Evolutionary conservation across 2,888 invertebrate genomes (phyloP).

Genomic region (Malachius bipustulatus): DNA sequence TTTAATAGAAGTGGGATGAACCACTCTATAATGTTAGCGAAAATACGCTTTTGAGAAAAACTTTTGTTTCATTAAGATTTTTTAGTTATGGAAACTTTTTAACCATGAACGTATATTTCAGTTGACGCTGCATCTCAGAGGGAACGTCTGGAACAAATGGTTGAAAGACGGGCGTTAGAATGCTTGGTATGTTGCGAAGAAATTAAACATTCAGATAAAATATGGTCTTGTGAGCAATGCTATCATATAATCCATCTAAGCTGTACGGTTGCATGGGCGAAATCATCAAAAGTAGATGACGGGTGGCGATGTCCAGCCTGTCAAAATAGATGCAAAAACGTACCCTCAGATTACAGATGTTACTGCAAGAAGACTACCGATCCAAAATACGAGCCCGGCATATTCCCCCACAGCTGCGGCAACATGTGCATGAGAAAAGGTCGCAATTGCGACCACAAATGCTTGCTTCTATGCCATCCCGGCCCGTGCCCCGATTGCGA

Average conservation of each 20-base stretch:
- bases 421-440: constrained; percentile 60
- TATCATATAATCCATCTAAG: constrained; percentile 85
- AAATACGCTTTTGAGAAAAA: too few relatives aligned
- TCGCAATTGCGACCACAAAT: constrained; percentile 51
- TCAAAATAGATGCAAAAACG: constrained; percentile 61
- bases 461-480: constrained; percentile 80
- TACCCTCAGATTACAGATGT: constrained; percentile 74
- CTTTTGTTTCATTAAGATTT: too few relatives aligned
- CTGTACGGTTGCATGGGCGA: constrained; percentile 88
- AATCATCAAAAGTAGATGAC: constrained; percentile 58
- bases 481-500: constrained; percentile 89
- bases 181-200: constrained; percentile 91
- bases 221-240: constrained; percentile 88
- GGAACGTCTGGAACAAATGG: constrained; percentile 71
- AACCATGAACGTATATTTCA: constrained; percentile 23
- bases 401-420: constrained; percentile 79
- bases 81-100: too few relatives aligned
- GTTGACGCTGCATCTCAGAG: constrained; percentile 60
- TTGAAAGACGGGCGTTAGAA: constrained; percentile 72
- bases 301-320: constrained; percentile 97
- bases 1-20: too few relatives aligned
- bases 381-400: constrained; percentile 57
- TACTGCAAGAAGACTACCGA: constrained; percentile 75
- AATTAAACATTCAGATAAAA: constrained; percentile 64
- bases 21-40: too few relatives aligned